These are phyloP conservation scores for Leptobrachium leishanense DNA, from an alignment of 2,113 vertebrate genomes.

Conservation along the genomic window DNA sequence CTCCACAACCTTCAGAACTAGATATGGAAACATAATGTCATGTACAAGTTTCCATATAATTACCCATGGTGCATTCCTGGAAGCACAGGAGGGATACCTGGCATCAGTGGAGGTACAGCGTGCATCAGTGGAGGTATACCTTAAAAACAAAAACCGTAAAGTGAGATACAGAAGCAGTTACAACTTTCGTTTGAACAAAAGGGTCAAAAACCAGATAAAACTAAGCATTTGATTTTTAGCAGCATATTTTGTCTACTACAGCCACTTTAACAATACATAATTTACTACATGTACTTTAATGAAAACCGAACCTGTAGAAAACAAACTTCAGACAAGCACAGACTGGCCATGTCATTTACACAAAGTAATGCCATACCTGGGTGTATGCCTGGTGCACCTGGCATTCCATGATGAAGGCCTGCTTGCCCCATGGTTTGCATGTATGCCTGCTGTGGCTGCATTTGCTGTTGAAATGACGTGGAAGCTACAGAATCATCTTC, in stretches of 20 bases:
- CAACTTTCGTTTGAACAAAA: too few species aligned
- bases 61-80: slow-evolving; percentile 88
- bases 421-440: slow-evolving; percentile 88
- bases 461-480: slow-evolving; percentile 84
- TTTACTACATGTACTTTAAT: too few species aligned
- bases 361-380: slow-evolving; percentile 62
- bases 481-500: slow-evolving; percentile 89
- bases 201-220: too few species aligned
- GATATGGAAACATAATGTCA: too few species aligned
- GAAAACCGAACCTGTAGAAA: too few species aligned
- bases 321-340: too few species aligned
- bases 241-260: too few species aligned
- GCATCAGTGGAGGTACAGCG: slow-evolving; percentile 90
- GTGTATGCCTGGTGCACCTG: slow-evolving; percentile 84
- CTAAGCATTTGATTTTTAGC: too few species aligned
- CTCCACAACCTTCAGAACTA: too few species aligned
- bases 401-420: slow-evolving; percentile 82
- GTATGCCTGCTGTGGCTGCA: slow-evolving; percentile 84
- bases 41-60: slow-evolving; percentile 52
- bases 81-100: slow-evolving; percentile 84
- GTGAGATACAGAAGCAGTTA: not conserved
- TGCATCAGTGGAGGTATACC: slow-evolving; percentile 95
- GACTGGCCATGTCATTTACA: too few species aligned
- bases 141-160: slow-evolving; percentile 54
- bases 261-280: too few species aligned